Evolutionary conservation across 2,113 vertebrate genomes (phyloP), one percentile per base, ranked within the genome.

Genomic region (Daubentonia madagascariensis): DNA sequence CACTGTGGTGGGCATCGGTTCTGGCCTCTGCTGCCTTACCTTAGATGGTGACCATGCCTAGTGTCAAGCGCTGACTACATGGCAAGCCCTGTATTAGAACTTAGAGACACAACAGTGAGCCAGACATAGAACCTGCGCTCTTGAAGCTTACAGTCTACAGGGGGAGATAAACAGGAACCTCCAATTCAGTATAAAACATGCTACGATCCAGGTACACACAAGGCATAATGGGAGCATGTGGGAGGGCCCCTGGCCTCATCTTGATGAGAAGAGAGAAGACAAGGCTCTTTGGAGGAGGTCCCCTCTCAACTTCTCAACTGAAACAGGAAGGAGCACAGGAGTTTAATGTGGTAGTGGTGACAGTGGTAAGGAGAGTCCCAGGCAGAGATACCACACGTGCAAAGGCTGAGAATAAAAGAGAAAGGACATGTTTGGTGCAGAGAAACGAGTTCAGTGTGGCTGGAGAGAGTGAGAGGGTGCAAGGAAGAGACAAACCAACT

Each of bases 221-320:
- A 67, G 67, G 84, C 45, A 20, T 52, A 61, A n/a, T 0, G 1
- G 14, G 68, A 81, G 20, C 23, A 0, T 0, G 4, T 0, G 12
- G 16, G 22, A 54, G 28, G 40, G 52, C 37, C n/a, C 35, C 18
- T 32, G 72, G 40, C 28, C n/a, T 76, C 43, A 37, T 84, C 57
- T 18, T 48, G 18, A 16, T 1, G 7, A 75, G 72, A 72, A 70
- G 35, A 59, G 65, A 50, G 30, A 10, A 37, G 63, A 79, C 61
- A 37, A 57, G 59, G 28, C 3, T 89, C 43, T 85, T 67, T 37
- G n/a, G 54, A 85, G 50, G 43, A n/a, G 2, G 40, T n/a, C 50
- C 11, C 30, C 57, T 72, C n/a, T 9, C 83, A 17, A 5, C n/a
- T 30, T 14, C 32, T 79, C 37, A 48, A 1, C 5, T 1, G 43